Percentiles rank a stretch among this genome's conserved stretches.
phyloP scores from a whole-genome alignment of 2,888 invertebrate genomes.

The Brachypterus glaber region DNA sequence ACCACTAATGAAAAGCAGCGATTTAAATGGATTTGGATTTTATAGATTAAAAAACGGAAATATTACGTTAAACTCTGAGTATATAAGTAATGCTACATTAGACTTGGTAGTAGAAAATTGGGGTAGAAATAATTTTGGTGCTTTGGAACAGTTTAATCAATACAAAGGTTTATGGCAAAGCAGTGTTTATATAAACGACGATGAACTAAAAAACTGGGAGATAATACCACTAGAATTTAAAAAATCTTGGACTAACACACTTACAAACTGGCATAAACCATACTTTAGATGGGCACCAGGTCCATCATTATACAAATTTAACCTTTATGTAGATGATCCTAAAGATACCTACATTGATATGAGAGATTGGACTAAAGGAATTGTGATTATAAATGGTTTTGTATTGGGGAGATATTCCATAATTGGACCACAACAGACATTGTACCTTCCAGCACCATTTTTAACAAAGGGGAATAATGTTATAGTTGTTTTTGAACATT shows the following conservation, averaged over 20 bases:
- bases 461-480: slow-evolving; percentile 45
- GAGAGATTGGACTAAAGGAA: slow-evolving; percentile 74
- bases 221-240: slow-evolving; percentile 43
- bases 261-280: slow-evolving; percentile 30
- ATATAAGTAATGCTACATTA: slow-evolving; percentile 28
- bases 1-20: slow-evolving; percentile 25
- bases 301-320: slow-evolving; percentile 48
- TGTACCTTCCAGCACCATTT: slow-evolving; percentile 72
- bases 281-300: slow-evolving; percentile 31
- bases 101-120: slow-evolving; percentile 60
- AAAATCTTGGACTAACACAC: slow-evolving; percentile 32
- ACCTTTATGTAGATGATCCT: slow-evolving; percentile 41
- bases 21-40: slow-evolving; percentile 39
- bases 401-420: slow-evolving; percentile 75
- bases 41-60: slow-evolving; percentile 33
- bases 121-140: slow-evolving; percentile 61
- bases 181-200: slow-evolving; percentile 37
- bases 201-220: slow-evolving; percentile 36
- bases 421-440: slow-evolving; percentile 70
- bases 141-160: slow-evolving; percentile 36
- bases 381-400: slow-evolving; percentile 72
- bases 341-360: slow-evolving; percentile 71
- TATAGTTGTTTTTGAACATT: slow-evolving; percentile 37
- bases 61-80: slow-evolving; percentile 23
- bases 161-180: slow-evolving; percentile 38